These are phyloP conservation scores for Lypha dubia DNA, from an alignment of 2,888 invertebrate species.

Conservation along the genomic window DNA sequence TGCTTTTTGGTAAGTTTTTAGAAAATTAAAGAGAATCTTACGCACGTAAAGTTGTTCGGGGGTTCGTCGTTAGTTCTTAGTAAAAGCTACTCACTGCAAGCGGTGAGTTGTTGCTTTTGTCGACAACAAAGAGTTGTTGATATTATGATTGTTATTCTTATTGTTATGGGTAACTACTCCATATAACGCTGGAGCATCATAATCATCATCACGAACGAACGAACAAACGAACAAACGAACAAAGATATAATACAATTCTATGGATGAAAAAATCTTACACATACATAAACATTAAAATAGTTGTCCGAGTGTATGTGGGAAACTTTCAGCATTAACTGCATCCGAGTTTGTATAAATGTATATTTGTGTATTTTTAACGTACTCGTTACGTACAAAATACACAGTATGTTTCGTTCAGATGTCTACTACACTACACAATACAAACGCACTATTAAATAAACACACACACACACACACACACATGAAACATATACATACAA, in stretches of 20 bases:
- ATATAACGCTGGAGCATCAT: conserved; percentile 52
- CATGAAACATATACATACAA: conserved; percentile 3
- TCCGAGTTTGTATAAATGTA: conserved; percentile 50
- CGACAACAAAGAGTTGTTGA: conserved; percentile 57
- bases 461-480: not conserved
- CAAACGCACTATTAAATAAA: conserved; percentile 28
- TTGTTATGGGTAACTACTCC: conserved; percentile 28
- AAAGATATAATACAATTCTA: conserved; percentile 50
- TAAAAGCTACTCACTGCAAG: conserved; percentile 17
- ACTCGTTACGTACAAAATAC: conserved; percentile 31
- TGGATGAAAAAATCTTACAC: conserved; percentile 16
- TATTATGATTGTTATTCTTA: conserved; percentile 13
- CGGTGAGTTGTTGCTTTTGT: conserved; percentile 51
- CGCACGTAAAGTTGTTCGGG: conserved; percentile 5
- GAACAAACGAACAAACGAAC: conserved; percentile 32
- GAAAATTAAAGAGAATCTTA: conserved; percentile 21
- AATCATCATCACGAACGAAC: not conserved
- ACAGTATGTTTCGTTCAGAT: conserved; percentile 54
- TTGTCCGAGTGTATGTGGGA: conserved; percentile 3
- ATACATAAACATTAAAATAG: not conserved
- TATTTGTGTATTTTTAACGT: conserved; percentile 29
- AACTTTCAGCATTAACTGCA: conserved; percentile 63
- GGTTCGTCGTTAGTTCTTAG: no score
- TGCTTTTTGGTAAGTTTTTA: not conserved
- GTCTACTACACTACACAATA: conserved; percentile 45